Evolutionary conservation across 2,113 vertebrate species (phyloP), one percentile per base, ranked within the genome.

Genomic region (Petromus typicus): DNA sequence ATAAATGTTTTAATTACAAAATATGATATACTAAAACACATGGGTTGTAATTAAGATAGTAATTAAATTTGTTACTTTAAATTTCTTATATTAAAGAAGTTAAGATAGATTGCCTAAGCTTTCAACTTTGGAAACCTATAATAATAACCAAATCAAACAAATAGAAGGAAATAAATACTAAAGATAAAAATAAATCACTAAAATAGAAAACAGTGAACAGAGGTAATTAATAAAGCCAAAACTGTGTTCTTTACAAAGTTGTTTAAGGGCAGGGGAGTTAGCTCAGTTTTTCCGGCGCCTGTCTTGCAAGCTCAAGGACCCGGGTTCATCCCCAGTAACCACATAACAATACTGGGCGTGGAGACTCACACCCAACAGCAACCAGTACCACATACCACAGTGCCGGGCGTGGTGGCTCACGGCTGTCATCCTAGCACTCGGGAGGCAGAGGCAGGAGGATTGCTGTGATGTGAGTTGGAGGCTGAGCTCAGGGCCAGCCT

Each of bases 1-100:
- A 23, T 23, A 71, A 78, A n/a, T 95, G 13, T 80, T 93, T 90
- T 0, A 80, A 43, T 45, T 51, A 86, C 45, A 80, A 93, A 78
- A 93, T 20, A n/a, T 30, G 67, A 48, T 10, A 20, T 64, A 61
- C 75, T 63, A 56, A 75, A 67, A 61, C 64, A 1, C 79, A 48
- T 93, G 27, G 51, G 32, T 48, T 84, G 3, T 45, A 59, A 12
- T 23, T 75, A 69, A 43, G 69, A 40, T 13, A 83, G n/a, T n/a
- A n/a, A n/a, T n/a, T n/a, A 25, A 84, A 48, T 10, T 45, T 43
- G 1, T 61, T 81, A 13, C 30, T 90, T 91, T 92, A 64, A 93
- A 84, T 80, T 54, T 18, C 20, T 94, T 86, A 34, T 12, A 27
- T 69, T 81, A 64, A 76, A 87, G 43, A 89, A 4, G 5, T 51